A percentile compares a stretch with the other conserved stretches of the same genome.
These are phyloP conservation scores for Siphlonurus alternatus DNA, from an alignment of 2,888 invertebrate species.

Conservation along the genomic window DNA sequence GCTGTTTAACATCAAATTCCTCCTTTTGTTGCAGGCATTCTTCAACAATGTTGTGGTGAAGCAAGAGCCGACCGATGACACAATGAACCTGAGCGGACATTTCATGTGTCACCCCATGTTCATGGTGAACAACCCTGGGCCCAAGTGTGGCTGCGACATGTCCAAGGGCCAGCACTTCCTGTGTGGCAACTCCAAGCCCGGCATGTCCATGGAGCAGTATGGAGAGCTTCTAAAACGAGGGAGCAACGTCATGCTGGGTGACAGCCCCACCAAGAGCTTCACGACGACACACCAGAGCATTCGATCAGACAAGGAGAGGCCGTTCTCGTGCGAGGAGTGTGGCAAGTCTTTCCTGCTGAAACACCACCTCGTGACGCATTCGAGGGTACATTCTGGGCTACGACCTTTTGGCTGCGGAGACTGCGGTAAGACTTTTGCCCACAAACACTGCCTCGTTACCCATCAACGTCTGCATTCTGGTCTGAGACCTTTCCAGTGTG, in stretches of 20 bases:
- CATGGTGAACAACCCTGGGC: slow-evolving; percentile 18
- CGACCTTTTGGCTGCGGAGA: slow-evolving; percentile 61
- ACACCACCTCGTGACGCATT: slow-evolving; percentile 9
- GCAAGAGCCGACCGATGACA: neutral
- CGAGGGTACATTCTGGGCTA: slow-evolving; percentile 29
- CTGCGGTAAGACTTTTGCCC: slow-evolving; percentile 65
- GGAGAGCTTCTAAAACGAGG: neutral
- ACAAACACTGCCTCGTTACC: slow-evolving; percentile 69
- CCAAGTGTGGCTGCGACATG: slow-evolving; percentile 21
- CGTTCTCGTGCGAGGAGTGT: slow-evolving; percentile 9
- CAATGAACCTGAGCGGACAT: slow-evolving; percentile 14
- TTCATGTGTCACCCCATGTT: slow-evolving; percentile 16
- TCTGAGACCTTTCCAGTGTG: slow-evolving; percentile 65
- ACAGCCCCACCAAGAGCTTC: neutral
- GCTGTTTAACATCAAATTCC: too few relatives aligned
- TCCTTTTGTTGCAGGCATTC: too few relatives aligned
- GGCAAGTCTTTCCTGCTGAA: slow-evolving; percentile 9
- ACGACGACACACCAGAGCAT: slow-evolving; percentile 1
- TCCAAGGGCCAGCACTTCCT: neutral
- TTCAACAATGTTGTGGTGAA: neutral
- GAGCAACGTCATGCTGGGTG: neutral
- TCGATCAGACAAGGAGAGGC: slow-evolving; percentile 5
- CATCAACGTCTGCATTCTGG: slow-evolving; percentile 65
- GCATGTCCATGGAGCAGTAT: neutral
- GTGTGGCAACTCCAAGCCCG: neutral